Conservation (phyloP, 2,113 vertebrate species). For the Eolophus roseicapilla region DNA sequence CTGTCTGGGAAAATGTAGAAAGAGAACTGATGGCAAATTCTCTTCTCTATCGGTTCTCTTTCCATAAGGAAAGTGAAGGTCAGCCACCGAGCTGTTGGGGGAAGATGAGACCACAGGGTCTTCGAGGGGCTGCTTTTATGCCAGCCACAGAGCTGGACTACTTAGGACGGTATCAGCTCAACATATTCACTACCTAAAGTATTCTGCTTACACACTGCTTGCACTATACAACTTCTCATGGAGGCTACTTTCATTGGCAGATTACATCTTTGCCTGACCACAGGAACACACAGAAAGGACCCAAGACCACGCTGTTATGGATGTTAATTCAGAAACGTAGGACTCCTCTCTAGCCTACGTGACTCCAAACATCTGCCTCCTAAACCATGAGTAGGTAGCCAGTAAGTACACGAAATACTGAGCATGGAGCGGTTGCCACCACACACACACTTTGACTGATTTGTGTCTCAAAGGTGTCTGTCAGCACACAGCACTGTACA, state of each 20-base stretch:
- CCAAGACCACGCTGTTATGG: accelerated
- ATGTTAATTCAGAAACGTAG: background rate
- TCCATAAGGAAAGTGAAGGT: conserved; percentile 16
- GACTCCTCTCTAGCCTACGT: background rate
- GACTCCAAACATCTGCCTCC: background rate
- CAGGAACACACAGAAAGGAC: background rate
- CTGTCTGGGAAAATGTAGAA: background rate
- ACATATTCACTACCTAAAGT: accelerated
- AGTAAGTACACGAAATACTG: background rate
- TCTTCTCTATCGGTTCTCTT: background rate
- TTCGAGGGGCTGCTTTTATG: background rate
- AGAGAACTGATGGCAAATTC: background rate
- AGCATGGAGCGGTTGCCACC: background rate
- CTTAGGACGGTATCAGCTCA: background rate
- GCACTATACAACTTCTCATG: background rate
- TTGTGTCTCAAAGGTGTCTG: background rate
- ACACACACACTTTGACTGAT: background rate
- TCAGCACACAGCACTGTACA: background rate
- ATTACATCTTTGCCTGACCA: background rate
- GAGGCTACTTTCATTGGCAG: background rate
- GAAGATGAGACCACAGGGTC: background rate
- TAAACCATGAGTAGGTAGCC: background rate
- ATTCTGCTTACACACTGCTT: background rate
- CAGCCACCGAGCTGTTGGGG: background rate
- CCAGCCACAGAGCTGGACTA: background rate